Conservation (phyloP, 2,888 invertebrate genomes). For the Cylloceria caligata region DNA sequence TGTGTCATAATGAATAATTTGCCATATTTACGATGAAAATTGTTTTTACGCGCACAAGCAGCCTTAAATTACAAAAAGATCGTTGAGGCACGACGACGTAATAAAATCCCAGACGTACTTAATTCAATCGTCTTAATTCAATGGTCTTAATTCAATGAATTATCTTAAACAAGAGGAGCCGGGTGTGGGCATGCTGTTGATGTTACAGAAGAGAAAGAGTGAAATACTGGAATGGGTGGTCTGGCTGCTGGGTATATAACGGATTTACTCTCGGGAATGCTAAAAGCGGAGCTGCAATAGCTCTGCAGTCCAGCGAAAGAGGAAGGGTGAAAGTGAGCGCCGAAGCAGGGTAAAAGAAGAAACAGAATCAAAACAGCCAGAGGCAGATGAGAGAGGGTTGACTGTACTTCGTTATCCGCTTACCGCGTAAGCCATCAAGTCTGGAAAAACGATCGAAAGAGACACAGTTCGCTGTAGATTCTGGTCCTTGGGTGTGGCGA, state of each 20-base stretch:
- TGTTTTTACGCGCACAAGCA: neutral
- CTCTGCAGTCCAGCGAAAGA: slow-evolving; percentile 7
- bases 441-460: slow-evolving; percentile 16
- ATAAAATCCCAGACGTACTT: slow-evolving; percentile 60
- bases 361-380: slow-evolving; percentile 22
- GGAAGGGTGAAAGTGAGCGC: neutral
- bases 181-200: slow-evolving; percentile 19
- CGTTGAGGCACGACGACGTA: neutral
- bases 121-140: slow-evolving; percentile 67
- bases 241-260: slow-evolving; percentile 32
- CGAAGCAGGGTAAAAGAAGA: slow-evolving; percentile 16
- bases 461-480: neutral
- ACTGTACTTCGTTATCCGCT: slow-evolving; percentile 44
- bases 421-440: slow-evolving; percentile 26
- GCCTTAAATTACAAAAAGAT: neutral
- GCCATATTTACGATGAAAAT: neutral
- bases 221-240: neutral
- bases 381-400: slow-evolving; percentile 29
- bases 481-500: neutral
- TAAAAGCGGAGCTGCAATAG: slow-evolving; percentile 26
- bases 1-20: neutral
- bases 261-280: slow-evolving; percentile 39
- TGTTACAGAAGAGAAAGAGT: slow-evolving; percentile 1
- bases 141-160: too few species aligned
- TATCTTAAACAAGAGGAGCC: slow-evolving; percentile 67